Evolutionary conservation across 2,113 vertebrate genomes (phyloP).

Genomic region (Sisor rabdophorus): DNA sequence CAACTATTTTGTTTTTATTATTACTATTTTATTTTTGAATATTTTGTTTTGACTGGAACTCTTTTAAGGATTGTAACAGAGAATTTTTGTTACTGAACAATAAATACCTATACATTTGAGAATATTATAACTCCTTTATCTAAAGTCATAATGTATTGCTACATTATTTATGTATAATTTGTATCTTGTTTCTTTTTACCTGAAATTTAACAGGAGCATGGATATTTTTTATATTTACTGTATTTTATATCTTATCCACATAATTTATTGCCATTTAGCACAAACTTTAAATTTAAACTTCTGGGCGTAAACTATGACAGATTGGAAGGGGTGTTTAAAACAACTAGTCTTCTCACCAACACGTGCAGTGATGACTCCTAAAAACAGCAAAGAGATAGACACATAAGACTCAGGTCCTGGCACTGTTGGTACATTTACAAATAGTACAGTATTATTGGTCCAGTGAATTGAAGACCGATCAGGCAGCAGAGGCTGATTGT

Average conservation of each 20-base stretch:
- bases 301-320: background rate
- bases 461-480: slow-evolving; percentile 76
- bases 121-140: too few species aligned
- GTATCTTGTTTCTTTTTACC: background rate
- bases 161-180: too few species aligned
- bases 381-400: slow-evolving; percentile 75
- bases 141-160: too few species aligned
- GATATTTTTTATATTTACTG: background rate
- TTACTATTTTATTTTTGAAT: too few species aligned
- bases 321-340: background rate
- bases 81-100: too few species aligned
- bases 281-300: too few species aligned
- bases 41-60: too few species aligned
- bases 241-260: background rate
- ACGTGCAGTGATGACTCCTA: slow-evolving; percentile 74
- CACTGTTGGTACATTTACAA: slow-evolving; percentile 66
- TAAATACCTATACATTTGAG: too few species aligned
- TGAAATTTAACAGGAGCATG: background rate
- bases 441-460: slow-evolving; percentile 78
- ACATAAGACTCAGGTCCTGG: slow-evolving; percentile 69
- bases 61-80: too few species aligned
- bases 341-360: slow-evolving; percentile 61
- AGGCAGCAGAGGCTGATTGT: slow-evolving; percentile 72
- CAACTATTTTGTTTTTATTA: too few species aligned
- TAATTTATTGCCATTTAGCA: too few species aligned